Conservation (phyloP, 64 coral and sea anemone genomes). For the Dendrophyllia cribrosa region DNA sequence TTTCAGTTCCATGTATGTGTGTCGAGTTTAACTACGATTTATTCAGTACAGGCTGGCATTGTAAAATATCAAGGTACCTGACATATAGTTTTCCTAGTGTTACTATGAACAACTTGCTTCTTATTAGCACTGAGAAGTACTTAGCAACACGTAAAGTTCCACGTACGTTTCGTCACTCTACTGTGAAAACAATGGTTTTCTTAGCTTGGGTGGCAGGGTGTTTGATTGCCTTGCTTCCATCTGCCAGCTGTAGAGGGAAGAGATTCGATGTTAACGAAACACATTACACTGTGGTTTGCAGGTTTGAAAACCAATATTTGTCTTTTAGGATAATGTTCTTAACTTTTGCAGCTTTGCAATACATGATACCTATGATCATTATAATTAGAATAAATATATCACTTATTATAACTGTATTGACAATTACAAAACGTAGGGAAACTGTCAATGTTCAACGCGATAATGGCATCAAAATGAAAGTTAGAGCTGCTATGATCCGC, state of each 20-base stretch:
- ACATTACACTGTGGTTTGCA: conserved; percentile 25
- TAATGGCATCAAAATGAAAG: not conserved
- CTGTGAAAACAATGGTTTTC: not conserved
- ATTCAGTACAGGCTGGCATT: conserved; percentile 7
- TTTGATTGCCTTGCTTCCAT: not conserved
- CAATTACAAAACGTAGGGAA: not conserved
- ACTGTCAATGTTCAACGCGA: not conserved
- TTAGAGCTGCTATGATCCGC: not conserved
- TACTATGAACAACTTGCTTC: conserved; percentile 40
- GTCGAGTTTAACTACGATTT: not conserved
- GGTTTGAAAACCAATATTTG: not conserved
- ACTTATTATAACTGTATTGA: not conserved
- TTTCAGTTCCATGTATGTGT: not conserved
- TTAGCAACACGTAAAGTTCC: not conserved
- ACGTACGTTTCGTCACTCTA: not conserved
- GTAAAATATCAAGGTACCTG: conserved; percentile 1
- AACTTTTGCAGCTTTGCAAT: not conserved
- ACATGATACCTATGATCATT: conserved; percentile 11
- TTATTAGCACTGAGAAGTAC: conserved; percentile 31
- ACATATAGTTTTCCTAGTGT: conserved; percentile 10
- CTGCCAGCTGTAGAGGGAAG: not conserved
- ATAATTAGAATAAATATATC: not conserved
- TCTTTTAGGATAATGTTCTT: conserved; percentile 1
- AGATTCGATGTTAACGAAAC: not conserved
- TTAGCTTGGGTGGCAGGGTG: not conserved